Evolutionary conservation across 2,888 invertebrate genomes (phyloP).

Genomic region (Hemicrepidius hirtus): DNA sequence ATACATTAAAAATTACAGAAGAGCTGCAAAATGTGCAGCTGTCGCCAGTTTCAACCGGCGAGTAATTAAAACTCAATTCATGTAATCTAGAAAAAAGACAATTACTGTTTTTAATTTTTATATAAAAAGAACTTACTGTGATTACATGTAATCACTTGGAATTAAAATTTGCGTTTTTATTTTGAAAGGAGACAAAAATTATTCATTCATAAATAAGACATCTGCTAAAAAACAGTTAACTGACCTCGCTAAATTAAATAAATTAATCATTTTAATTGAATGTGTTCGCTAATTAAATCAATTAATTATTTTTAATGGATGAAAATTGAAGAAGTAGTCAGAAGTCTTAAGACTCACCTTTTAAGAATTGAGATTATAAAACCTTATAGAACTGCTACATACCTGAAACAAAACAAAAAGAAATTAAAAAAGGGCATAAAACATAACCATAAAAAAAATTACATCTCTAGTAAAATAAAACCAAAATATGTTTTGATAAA

Average conservation of each 20-base stretch:
- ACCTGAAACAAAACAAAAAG: constrained; percentile 6
- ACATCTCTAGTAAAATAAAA: neutral
- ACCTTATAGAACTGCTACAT: neutral
- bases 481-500: neutral
- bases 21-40: too few species aligned
- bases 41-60: too few species aligned
- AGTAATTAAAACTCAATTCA: too few species aligned
- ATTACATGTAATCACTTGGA: too few species aligned
- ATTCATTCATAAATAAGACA: constrained; percentile 8
- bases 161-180: too few species aligned
- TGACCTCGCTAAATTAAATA: constrained; percentile 13
- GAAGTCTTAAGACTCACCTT: too few species aligned
- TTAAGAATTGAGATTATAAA: too few species aligned
- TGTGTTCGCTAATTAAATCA: constrained; percentile 5
- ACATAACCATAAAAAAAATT: neutral
- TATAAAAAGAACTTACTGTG: too few species aligned
- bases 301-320: neutral
- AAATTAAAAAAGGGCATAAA: neutral
- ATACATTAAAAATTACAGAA: too few species aligned
- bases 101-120: too few species aligned
- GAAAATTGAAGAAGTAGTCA: too few species aligned
- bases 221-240: constrained; percentile 17
- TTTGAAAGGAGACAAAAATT: neutral
- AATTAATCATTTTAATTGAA: constrained; percentile 2
- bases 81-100: too few species aligned